These are phyloP conservation scores for Oopsacas minuta DNA, from an alignment of 37 sponge, comb jelly and placozoan species.

Conservation along the genomic window DNA sequence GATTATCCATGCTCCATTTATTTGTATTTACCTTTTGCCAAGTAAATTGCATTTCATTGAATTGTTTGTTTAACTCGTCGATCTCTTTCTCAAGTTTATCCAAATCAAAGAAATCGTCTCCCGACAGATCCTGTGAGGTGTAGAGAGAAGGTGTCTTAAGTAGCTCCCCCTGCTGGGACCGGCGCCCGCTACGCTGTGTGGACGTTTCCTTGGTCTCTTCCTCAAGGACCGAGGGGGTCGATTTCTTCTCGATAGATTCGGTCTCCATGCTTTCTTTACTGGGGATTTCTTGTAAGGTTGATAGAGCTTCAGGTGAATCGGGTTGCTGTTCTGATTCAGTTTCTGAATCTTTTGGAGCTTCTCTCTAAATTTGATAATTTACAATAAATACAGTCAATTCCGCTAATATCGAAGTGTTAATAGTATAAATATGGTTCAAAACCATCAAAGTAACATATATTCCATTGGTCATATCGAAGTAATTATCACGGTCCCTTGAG, in stretches of 20 bases:
- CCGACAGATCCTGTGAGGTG: background rate
- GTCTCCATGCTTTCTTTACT: background rate
- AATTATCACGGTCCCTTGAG: too few relatives aligned
- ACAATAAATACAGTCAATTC: too few relatives aligned
- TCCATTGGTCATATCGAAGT: too few relatives aligned
- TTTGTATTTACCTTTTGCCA: constrained; percentile 8
- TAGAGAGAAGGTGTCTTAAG: background rate
- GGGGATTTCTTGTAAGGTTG: background rate
- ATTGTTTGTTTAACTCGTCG: background rate
- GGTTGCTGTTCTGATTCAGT: background rate
- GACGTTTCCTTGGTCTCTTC: background rate
- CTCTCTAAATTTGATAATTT: background rate
- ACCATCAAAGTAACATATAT: too few relatives aligned
- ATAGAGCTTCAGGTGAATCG: background rate
- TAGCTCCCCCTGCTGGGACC: background rate
- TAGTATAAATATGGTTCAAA: too few relatives aligned
- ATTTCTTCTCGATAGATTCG: background rate
- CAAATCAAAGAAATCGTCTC: constrained; percentile 11
- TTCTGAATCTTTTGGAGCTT: background rate
- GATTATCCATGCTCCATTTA: background rate
- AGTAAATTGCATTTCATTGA: background rate
- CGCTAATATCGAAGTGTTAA: too few relatives aligned
- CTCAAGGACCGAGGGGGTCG: background rate
- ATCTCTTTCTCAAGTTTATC: background rate
- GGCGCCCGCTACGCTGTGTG: too few relatives aligned